Percentiles rank a stretch among this genome's conserved stretches.
phyloP scores from a whole-genome alignment of 2,888 invertebrate genomes.

The Galerucella calmariensis region DNA sequence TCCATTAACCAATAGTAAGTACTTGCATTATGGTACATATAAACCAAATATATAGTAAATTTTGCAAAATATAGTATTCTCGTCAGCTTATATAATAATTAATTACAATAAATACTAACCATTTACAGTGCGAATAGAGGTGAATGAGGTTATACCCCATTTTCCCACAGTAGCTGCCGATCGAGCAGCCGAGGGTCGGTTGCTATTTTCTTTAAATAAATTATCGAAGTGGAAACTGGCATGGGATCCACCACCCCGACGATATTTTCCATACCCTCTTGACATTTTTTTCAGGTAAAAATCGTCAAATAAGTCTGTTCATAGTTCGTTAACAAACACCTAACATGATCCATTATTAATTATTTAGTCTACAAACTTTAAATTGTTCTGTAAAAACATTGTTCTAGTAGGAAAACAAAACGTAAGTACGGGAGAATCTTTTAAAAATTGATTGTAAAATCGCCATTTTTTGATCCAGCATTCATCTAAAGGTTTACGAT shows the following conservation, averaged over 20 bases:
- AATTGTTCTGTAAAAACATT: slow-evolving; percentile 17
- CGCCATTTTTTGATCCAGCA: slow-evolving; percentile 45
- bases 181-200: slow-evolving; percentile 87
- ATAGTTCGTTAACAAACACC: slow-evolving; percentile 12
- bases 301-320: slow-evolving; percentile 24
- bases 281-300: slow-evolving; percentile 58
- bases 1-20: too few relatives aligned
- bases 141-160: slow-evolving; percentile 95
- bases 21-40: too few relatives aligned
- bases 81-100: not conserved
- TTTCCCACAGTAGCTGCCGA: slow-evolving; percentile 92
- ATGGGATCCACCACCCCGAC: slow-evolving; percentile 62
- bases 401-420: slow-evolving; percentile 4
- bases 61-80: too few relatives aligned
- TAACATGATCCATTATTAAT: slow-evolving; percentile 34
- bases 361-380: slow-evolving; percentile 11
- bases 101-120: slow-evolving; percentile 65
- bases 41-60: too few relatives aligned
- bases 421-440: slow-evolving; percentile 14
- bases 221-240: slow-evolving; percentile 75
- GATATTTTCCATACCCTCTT: slow-evolving; percentile 66
- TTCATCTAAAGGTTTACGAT: slow-evolving; percentile 21
- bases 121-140: slow-evolving; percentile 85
- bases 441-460: slow-evolving; percentile 39
- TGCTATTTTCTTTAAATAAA: slow-evolving; percentile 80